Evolutionary conservation across 2,888 invertebrate species (phyloP), one percentile per base, ranked within the genome.

Genomic region (Ichneumoninae sp.): DNA sequence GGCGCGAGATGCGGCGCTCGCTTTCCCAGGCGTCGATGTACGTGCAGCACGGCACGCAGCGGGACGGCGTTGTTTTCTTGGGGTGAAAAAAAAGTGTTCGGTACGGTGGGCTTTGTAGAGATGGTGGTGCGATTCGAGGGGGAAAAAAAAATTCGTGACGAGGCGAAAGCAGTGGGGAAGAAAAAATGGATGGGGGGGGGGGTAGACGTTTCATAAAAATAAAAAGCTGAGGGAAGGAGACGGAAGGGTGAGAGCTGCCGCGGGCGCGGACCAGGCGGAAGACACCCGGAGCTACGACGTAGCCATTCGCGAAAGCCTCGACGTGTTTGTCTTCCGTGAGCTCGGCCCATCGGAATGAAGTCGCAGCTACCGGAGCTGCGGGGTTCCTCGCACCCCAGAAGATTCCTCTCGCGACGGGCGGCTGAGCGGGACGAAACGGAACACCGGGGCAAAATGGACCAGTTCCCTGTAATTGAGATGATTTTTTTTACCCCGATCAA

Each of bases 221-320:
- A 66, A 66, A 10, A 36, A 44, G 26, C n/a, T 13, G 75, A 36
- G 69, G 3, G 22, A 60, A 75, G 36, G 10, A 26, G 77, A 3
- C 36, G 16, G 69, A 6, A 81, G 76, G 79, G 44, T 47, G 60
- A 40, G 13, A 7, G 22, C 54, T 33, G 60, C 66, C 50, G 66
- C 26, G 57, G 26, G 69, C 65, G 44, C 50, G 52, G 75, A 69
- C 77, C 30, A 47, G 74, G 69, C 57, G 54, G 66, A 76, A 75
- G 78, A 70, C 75, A 83, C 84, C 78, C 76, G 75, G 30, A 62
- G 80, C 85, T 80, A 86, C 83, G 79, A 88, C 83, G 87, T 87
- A 88, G 86, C 88, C 86, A 86, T 87, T 90, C 88, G 88, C 88
- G 87, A 90, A 90, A 89, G 89, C 87, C 87, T 86, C 86, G 80